Percentiles rank a stretch among this genome's conserved stretches.
Evolutionary conservation across 2,888 invertebrate species (phyloP).

Genomic region (Agonopterix alstromeriana): DNA sequence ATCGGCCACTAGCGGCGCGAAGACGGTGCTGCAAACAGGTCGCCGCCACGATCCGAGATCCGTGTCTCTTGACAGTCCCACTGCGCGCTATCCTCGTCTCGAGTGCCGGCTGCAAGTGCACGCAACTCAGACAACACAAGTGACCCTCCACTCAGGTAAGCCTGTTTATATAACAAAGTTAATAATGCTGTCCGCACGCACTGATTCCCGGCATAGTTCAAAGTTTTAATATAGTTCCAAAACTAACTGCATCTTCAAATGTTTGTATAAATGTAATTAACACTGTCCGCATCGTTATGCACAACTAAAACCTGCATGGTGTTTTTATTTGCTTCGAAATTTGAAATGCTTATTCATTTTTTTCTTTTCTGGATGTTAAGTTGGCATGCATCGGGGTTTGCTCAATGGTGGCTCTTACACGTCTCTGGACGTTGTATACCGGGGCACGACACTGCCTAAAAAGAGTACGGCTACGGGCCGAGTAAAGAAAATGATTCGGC

Average conservation of each 20-base stretch:
- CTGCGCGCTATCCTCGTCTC: neutral
- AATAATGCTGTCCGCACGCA: no score
- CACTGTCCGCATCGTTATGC: neutral
- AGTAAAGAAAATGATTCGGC: conserved; percentile 76
- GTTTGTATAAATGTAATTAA: neutral
- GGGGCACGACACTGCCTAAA: conserved; percentile 76
- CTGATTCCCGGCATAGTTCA: no score
- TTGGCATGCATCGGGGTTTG: conserved; percentile 78
- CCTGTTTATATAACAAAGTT: no score
- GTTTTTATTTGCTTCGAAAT: conserved; percentile 21
- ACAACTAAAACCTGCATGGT: neutral
- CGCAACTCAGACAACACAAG: neutral
- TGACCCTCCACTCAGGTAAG: no score
- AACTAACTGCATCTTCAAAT: no score
- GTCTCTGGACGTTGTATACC: conserved; percentile 80
- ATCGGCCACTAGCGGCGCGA: no score
- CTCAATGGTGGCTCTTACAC: conserved; percentile 79
- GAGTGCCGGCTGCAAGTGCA: neutral
- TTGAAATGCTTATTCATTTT: conserved; percentile 22
- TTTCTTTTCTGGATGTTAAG: conserved; percentile 45
- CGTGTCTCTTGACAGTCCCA: neutral
- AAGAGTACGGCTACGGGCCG: conserved; percentile 64
- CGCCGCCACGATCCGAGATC: no score
- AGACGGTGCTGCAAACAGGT: no score
- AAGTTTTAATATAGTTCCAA: no score